Evolutionary conservation across 64 coral and sea anemone species (phyloP), one percentile per base, ranked within the genome.

Genomic region (Stichodactyla mertensii): DNA sequence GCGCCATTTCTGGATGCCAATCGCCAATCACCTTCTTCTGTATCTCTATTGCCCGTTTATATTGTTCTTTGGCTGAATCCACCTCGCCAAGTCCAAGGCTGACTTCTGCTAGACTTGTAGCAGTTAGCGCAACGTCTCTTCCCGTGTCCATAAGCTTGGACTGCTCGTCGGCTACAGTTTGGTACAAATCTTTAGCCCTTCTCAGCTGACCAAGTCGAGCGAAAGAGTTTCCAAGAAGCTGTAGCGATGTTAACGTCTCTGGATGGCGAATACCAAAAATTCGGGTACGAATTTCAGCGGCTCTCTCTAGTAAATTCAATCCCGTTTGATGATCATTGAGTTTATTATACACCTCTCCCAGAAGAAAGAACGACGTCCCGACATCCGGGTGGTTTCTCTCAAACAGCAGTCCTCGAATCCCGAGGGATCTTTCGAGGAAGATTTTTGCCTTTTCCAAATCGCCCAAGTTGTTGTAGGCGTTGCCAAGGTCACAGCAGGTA

Each of bases 401-500:
- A 20, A 81, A 81, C 78, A 81, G 26, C 78, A 81, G 52, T 81
- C 78, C 78, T 53, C 78, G 78, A 81, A 81, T 81, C 53, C 78
- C 78, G 1, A 81, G 20, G 1, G 78, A 52, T 52, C 78, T 23
- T 55, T 81, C 78, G 54, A 53, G 78, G 78, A 81, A 81, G 2
- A 20, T 53, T 81, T 81, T 81, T 6, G 78, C 78, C n/a, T 53
- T 81, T 31, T 81, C 78, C 78, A 81, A 53, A 19, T 81, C 51
- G 8, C 78, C 78, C 16, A 52, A 53, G 16, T 81, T 81, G 16
- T 10, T 55, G 19, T 81, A 81, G 52, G 53, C 78, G 26, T 53
- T 52, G 16, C 36, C 78, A 52, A 81, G 78, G 15, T 81, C 78
- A 52, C 78, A 81, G 22, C 78, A 81, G 10, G 51, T 81, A 55